phyloP scores from a whole-genome alignment of 2,113 vertebrate species.

The Anguilla japonica region DNA sequence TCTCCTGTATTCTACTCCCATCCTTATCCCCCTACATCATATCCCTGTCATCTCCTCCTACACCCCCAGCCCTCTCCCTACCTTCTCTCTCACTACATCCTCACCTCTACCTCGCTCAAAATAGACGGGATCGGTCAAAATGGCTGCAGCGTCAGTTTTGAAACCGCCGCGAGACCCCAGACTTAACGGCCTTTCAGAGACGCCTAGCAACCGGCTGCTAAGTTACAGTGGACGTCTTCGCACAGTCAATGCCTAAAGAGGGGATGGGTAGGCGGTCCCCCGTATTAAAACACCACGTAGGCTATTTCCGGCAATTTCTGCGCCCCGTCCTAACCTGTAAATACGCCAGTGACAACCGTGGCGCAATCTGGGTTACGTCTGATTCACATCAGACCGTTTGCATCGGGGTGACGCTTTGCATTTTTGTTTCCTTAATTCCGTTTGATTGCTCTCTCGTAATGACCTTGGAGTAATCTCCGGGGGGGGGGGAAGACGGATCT shows the following conservation, averaged over 20 bases:
- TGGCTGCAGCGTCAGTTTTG: background rate
- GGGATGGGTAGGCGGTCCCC: background rate
- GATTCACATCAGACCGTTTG: background rate
- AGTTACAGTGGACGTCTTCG: background rate
- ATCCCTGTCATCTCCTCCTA: too few relatives aligned
- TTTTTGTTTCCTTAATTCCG: slow-evolving; percentile 21
- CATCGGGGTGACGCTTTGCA: background rate
- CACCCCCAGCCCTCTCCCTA: background rate
- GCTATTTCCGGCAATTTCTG: background rate
- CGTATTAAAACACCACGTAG: background rate
- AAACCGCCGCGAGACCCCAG: background rate
- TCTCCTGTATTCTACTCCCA: too few relatives aligned
- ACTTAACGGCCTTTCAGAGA: background rate
- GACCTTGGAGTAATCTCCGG: slow-evolving; percentile 24
- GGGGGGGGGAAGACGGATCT: slow-evolving; percentile 14
- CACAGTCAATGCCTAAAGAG: background rate
- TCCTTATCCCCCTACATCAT: too few relatives aligned
- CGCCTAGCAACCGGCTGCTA: background rate
- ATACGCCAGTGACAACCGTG: background rate
- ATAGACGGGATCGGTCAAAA: background rate
- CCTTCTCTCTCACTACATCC: background rate
- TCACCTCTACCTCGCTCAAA: too few relatives aligned
- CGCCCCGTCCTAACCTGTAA: background rate
- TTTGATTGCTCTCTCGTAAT: slow-evolving; percentile 23
- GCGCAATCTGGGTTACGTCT: background rate